Evolutionary conservation across 2,888 invertebrate genomes (phyloP).

Genomic region (Embidobia sp.): DNA sequence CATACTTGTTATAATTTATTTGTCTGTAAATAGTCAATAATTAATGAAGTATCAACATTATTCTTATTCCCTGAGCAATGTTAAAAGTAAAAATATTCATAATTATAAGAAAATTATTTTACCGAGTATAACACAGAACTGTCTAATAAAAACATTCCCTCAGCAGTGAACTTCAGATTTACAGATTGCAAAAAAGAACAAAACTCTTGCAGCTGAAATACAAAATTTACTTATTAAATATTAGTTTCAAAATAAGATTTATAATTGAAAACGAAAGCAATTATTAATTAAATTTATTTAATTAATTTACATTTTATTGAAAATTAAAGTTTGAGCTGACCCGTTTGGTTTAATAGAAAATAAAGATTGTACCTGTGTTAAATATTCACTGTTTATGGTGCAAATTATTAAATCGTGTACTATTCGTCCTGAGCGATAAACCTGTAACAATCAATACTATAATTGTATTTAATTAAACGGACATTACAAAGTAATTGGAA

Average conservation of each 20-base stretch:
- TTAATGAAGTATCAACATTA: too few species aligned
- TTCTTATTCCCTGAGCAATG: too few species aligned
- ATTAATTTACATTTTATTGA: neutral
- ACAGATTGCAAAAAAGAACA: slow-evolving; percentile 2
- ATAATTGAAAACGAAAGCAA: neutral
- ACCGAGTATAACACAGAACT: slow-evolving; percentile 7
- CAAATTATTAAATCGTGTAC: neutral
- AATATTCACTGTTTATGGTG: neutral
- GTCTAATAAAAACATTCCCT: neutral
- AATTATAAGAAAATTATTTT: too few species aligned
- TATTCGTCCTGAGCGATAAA: neutral
- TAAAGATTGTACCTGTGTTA: neutral
- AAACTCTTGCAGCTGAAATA: slow-evolving; percentile 13
- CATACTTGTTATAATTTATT: too few species aligned
- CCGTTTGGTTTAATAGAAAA: too few species aligned
- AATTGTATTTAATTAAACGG: neutral
- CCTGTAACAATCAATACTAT: neutral
- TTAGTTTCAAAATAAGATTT: neutral
- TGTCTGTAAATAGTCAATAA: too few species aligned
- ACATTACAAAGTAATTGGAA: too few species aligned
- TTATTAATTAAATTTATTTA: neutral
- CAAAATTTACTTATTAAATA: too few species aligned
- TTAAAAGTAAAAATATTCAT: too few species aligned
- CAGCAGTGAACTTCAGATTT: slow-evolving; percentile 2
- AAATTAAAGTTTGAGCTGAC: neutral